Evolutionary conservation across 2,797 vertebrate species (phyloP), one percentile per base, ranked within the genome.

Genomic region (Smutsia gigantea): DNA sequence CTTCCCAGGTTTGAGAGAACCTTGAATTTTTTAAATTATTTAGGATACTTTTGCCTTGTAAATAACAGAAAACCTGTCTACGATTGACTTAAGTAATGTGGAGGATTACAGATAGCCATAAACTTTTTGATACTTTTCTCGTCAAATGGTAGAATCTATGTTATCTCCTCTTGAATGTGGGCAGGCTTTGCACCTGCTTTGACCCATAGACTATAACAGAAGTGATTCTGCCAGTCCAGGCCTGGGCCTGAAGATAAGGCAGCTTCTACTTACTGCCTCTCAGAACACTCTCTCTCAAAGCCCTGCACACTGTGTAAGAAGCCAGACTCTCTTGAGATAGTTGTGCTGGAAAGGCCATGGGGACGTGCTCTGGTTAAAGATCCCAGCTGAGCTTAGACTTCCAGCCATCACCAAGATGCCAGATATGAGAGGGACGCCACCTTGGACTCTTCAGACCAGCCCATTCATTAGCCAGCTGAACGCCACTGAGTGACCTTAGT

Each of bases 1-100:
- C 87, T 94, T 90, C 39, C 69, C 66, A 66, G 46, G 31, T 27
- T 96, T 81, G 68, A 93, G 29, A 96, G 39, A 96, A 91, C 29
- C 34, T 66, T 66, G 21, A 55, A 69, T 87, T 94, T 84, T 64
- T 92, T 90, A 94, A 61, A 74, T 91, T 71, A 68, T 61, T 69
- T 86, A 46, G 15, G 53, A 19, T 81, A 34, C 10, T 61, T 97
- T 91, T 93, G 12, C n/a, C 72, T 46, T 95, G 6, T 63, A 96
- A 94, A 63, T 72, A 97, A 88, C 21, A 64, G 68, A 89, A 96
- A 71, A 71, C 17, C 11, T 55, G 15, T 94, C 46, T 89, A 14
- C n/a, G 59, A 27, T 9, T 72, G 46, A 88, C 31, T 81, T 91
- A 90, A 37, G 18, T 46, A 84, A 96, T 21, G 9, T 4, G 12